These are phyloP conservation scores for Drosophila leonis DNA, from an alignment of 2,888 invertebrate species.

Conservation along the genomic window DNA sequence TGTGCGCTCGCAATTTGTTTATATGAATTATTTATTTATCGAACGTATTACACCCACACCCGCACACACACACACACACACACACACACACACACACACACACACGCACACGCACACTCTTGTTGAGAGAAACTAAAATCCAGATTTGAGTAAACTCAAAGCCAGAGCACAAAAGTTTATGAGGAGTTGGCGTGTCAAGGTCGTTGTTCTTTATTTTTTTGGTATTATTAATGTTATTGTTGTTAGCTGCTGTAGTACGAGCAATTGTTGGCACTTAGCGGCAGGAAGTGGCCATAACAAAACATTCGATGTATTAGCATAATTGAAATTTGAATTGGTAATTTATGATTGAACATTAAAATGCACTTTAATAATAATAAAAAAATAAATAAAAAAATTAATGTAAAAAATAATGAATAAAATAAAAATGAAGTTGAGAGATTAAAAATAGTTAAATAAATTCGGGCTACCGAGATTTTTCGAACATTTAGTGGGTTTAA, in stretches of 20 bases:
- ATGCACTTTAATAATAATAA: background rate
- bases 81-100: background rate
- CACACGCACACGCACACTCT: background rate
- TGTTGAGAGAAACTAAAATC: conserved; percentile 1
- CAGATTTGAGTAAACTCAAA: conserved; percentile 30
- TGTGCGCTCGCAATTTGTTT: conserved; percentile 33
- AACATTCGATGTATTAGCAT: conserved; percentile 61
- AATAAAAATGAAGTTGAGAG: background rate
- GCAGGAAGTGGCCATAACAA: conserved; percentile 55
- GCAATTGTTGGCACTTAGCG: conserved; percentile 40
- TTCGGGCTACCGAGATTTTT: too few species aligned
- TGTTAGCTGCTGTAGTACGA: conserved; percentile 6
- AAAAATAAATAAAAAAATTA: too few species aligned
- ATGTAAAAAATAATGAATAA: background rate
- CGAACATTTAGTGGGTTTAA: too few species aligned
- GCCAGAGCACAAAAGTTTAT: conserved; percentile 43
- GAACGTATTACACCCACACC: conserved; percentile 20
- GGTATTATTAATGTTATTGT: conserved; percentile 19
- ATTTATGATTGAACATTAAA: conserved; percentile 15
- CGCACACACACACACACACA: background rate
- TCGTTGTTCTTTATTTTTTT: conserved; percentile 21
- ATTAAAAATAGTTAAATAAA: too few species aligned
- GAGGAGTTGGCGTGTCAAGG: conserved; percentile 66
- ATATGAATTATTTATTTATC: conserved; percentile 58
- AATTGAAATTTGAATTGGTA: conserved; percentile 42